Evolutionary conservation across 1,140 invertebrate species (phyloP), one percentile per base, ranked within the genome.

Genomic region (Drosophila rufa): DNA sequence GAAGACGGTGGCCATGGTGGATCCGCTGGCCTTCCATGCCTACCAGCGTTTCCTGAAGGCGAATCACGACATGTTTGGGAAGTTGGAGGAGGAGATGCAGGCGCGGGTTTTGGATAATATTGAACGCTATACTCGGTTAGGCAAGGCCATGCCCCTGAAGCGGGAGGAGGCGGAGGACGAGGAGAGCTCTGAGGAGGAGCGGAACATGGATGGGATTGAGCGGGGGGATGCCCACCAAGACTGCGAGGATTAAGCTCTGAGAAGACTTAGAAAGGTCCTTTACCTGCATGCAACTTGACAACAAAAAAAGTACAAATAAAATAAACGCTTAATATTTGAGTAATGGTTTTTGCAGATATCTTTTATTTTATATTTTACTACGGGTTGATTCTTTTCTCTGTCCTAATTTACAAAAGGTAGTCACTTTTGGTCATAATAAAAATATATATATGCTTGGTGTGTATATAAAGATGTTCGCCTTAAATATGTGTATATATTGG

Each of bases 321-420:
- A 25, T 25, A 25, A 25, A 25, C 22, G 2, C 22, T 25, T 4
- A 25, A 25, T 22, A 25, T 25, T 25, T 25, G 22, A 25, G 22
- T 25, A 25, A 25, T 25, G 22, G 3, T 25, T 30, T 30, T 30
- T 30, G 5, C 4, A 6, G 5, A 30, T 30, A 30, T 43, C 51
- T 46, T 80, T 75, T 85, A 68, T 86, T 76, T 75, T 9, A 60
- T 73, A 27, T 36, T 53, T 75, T 69, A 59, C 65, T 73, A 56
- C 40, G 19, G 9, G 33, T 25, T 64, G n/a, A n/a, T 70, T 64
- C 66, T 68, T 25, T 70, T 64, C 66, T 68, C 30, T 42, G 38
- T 65, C 57, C 67, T 51, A 57, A 61, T 51, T 79, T 73, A 78
- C 67, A 83, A 74, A 84, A 64, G 43, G 30, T 69, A 38, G 70